phyloP scores from a whole-genome alignment of 2,888 invertebrate genomes.

The Caenorhabditis sp. region DNA sequence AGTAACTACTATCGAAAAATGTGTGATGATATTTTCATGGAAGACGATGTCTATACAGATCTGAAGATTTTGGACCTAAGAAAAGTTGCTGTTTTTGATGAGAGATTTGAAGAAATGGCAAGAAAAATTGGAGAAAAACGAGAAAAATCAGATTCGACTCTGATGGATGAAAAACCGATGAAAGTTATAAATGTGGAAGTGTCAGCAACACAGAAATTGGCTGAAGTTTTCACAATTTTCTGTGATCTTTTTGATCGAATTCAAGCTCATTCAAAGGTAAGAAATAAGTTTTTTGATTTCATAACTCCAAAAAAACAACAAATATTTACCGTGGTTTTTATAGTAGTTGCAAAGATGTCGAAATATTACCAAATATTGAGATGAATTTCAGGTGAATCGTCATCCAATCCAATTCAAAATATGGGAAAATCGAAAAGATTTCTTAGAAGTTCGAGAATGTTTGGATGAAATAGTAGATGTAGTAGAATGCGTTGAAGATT shows the following conservation, averaged over 20 bases:
- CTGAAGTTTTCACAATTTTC: constrained; percentile 42
- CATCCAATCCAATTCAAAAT: constrained; percentile 28
- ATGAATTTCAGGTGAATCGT: constrained; percentile 5
- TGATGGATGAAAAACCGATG: constrained; percentile 1
- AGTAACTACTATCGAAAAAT: constrained; percentile 37
- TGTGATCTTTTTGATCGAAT: constrained; percentile 57
- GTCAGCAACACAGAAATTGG: constrained; percentile 5
- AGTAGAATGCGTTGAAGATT: constrained; percentile 28
- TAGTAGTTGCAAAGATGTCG: background rate
- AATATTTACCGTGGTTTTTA: background rate
- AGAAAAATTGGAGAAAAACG: constrained; percentile 7
- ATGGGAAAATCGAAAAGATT: constrained; percentile 39
- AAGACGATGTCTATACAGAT: constrained; percentile 38
- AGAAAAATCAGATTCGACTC: background rate
- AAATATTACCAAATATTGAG: background rate
- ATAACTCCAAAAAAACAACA: background rate
- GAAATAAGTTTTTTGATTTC: constrained; percentile 2
- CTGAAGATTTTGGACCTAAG: constrained; percentile 14
- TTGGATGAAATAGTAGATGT: constrained; percentile 24
- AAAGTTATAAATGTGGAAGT: constrained; percentile 8
- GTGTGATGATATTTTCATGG: constrained; percentile 42
- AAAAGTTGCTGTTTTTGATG: constrained; percentile 29
- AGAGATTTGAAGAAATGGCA: constrained; percentile 19
- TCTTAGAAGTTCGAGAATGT: constrained; percentile 17
- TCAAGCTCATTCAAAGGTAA: constrained; percentile 40